phyloP scores from a whole-genome alignment of 53 echinoderm and acorn worm species.

The Actinopyga echinites region DNA sequence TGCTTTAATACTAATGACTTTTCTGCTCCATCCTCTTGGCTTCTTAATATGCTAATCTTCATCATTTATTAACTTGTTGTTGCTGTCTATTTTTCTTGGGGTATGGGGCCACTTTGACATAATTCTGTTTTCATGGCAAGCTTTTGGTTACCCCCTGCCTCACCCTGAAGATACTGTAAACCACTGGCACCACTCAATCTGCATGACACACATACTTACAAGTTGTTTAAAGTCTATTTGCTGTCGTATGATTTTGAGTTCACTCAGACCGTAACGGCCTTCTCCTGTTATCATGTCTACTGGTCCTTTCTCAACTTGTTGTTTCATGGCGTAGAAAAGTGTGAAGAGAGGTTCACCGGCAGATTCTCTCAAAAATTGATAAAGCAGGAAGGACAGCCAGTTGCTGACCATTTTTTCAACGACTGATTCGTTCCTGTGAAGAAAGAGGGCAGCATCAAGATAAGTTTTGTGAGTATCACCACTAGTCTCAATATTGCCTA shows the following conservation, averaged over 20 bases:
- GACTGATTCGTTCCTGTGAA: conserved; percentile 85
- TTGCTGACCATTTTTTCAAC: conserved; percentile 95
- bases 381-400: conserved; percentile 89
- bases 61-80: too few relatives aligned
- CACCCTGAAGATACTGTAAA: too few relatives aligned
- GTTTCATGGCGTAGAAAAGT: conserved; percentile 89
- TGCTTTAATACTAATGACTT: too few relatives aligned
- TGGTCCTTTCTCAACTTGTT: conserved; percentile 92
- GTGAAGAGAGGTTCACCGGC: conserved; percentile 89
- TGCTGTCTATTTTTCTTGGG: too few relatives aligned
- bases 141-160: too few relatives aligned
- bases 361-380: conserved; percentile 81
- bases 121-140: too few relatives aligned
- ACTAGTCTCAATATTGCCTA: background rate
- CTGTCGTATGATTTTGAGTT: conserved; percentile 92
- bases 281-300: conserved; percentile 89
- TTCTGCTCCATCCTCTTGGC: too few relatives aligned
- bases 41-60: too few relatives aligned
- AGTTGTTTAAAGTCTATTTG: conserved; percentile 82
- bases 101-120: too few relatives aligned
- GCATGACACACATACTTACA: conserved; percentile 52
- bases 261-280: conserved; percentile 88
- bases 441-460: background rate
- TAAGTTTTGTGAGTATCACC: background rate
- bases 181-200: background rate